Percentiles rank a stretch among this genome's conserved stretches.
Conservation (phyloP, 2,797 vertebrate species). For the Periparus ater region DNA sequence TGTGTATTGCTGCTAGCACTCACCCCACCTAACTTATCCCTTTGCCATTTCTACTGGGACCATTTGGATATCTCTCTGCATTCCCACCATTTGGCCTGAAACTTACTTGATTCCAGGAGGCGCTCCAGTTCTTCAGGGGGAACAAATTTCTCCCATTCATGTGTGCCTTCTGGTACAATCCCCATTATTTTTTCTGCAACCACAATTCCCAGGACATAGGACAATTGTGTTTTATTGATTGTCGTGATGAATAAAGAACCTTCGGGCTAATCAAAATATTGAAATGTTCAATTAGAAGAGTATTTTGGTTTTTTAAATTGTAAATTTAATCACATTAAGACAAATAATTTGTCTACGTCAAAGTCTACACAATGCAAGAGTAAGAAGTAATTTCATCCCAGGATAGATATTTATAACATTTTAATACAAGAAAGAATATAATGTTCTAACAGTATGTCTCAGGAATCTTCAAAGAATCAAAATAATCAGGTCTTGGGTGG, state of each 20-base stretch:
- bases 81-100: background rate
- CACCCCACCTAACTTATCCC: background rate
- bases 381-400: background rate
- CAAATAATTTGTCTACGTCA: background rate
- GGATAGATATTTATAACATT: background rate
- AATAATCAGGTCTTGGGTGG: background rate
- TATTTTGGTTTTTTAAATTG: background rate
- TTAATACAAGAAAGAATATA: background rate
- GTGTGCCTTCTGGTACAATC: slow-evolving; percentile 90
- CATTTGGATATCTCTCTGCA: background rate
- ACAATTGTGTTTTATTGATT: slow-evolving; percentile 91
- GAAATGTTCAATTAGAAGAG: slow-evolving; percentile 21
- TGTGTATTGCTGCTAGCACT: background rate
- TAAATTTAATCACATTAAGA: background rate
- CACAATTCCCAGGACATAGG: slow-evolving; percentile 89
- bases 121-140: slow-evolving; percentile 87
- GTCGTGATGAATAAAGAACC: slow-evolving; percentile 96
- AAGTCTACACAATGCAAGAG: background rate
- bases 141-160: slow-evolving; percentile 96
- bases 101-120: slow-evolving; percentile 91
- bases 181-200: slow-evolving; percentile 86
- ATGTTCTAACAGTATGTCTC: background rate
- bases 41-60: background rate
- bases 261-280: slow-evolving; percentile 82
- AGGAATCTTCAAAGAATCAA: background rate